These are phyloP conservation scores for Piaya cayana DNA, from an alignment of 2,113 vertebrate species.

Conservation along the genomic window DNA sequence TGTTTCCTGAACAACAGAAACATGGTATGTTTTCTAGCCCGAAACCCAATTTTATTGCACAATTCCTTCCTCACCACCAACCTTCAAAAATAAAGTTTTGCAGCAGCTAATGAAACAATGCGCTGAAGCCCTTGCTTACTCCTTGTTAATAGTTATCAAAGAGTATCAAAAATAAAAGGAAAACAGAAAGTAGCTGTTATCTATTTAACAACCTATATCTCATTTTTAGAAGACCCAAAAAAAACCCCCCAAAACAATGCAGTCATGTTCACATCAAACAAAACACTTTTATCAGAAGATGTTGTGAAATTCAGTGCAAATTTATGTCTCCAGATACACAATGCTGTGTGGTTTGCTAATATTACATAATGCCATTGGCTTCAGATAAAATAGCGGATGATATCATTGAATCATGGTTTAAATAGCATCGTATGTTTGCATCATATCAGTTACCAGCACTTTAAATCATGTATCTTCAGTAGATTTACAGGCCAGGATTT, in stretches of 20 bases:
- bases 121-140: not conserved
- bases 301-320: not conserved
- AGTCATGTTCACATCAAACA: not conserved
- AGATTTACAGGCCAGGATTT: not conserved
- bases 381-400: not conserved
- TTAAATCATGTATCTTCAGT: not conserved
- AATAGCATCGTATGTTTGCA: not conserved
- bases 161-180: not conserved
- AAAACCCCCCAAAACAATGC: not conserved
- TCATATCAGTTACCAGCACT: constrained; percentile 17
- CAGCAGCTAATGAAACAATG: not conserved
- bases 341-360: not conserved
- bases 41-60: not conserved
- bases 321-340: not conserved
- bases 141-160: not conserved
- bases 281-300: not conserved
- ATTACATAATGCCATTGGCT: not conserved
- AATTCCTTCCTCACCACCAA: not conserved
- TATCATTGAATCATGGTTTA: not conserved
- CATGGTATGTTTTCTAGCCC: not conserved
- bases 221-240: not conserved
- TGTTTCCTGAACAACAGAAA: not conserved
- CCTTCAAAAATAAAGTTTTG: not conserved
- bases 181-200: not conserved
- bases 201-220: not conserved